Base-by-base conservation (phyloP, 2,888 invertebrate species). In the Lottia scabra region DNA sequence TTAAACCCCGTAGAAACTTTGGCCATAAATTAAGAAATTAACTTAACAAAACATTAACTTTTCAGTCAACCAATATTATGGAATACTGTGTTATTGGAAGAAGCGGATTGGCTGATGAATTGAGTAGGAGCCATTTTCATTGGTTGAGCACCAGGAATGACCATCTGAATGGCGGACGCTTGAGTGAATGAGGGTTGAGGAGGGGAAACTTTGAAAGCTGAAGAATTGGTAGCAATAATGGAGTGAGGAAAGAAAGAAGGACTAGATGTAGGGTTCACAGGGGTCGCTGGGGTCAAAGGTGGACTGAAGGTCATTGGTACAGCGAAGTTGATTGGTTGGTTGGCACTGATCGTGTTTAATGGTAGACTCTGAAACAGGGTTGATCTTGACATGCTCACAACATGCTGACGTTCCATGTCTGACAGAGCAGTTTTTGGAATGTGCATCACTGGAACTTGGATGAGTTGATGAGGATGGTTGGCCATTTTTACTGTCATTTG, bases 271-370 rank as follows among this genome's bases (percentile, higher is more conserved):
- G 77, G 75, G 73, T 74, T 76, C 48, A 75, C 66, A 27, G 71
- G 65, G 15, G 67, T 26, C 8, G 27, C 70, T 1, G 80, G 78
- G n/a, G 80, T 80, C 19, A 80, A 48, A 13, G 81, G 79, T 13
- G 81, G 81, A 72, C 80, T 84, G 65, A 82, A 81, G 38, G 80
- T 80, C n/a, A 81, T 65, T 19, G 84, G 84, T 27, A 84, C 73
- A 66, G 78, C 72, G 30, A 80, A 66, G 67, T 76, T 79, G 27
- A 79, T 65, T 48, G 76, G 76, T 38, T 81, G 79, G n/a, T 77
- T 68, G 19, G 64, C 46, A 15, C 56, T 70, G 19, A 70, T 16
- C 27, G 75, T 45, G 30, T 62, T 56, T 16, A 44, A 56, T 23
- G 74, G 77, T 48, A 78, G 45, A 56, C 76, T 71, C 68, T 80